These are phyloP conservation scores for Lasaia peninsularis DNA, from an alignment of 1,140 invertebrate species.

Conservation along the genomic window DNA sequence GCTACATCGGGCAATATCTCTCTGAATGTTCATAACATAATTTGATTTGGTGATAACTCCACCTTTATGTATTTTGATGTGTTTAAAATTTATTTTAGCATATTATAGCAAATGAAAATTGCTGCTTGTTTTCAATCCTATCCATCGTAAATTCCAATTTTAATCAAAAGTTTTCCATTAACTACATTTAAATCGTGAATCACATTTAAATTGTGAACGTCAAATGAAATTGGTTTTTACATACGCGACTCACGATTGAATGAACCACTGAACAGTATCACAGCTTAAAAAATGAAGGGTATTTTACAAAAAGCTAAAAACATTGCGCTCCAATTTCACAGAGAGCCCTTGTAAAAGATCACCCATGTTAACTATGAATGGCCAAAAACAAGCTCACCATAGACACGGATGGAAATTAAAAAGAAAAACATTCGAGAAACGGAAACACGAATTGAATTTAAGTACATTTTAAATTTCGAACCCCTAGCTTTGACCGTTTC, in stretches of 20 bases:
- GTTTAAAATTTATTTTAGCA: no score
- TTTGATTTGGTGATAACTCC: no score
- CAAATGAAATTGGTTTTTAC: constrained; percentile 9
- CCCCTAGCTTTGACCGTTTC: constrained; percentile 55
- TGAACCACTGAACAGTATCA: constrained; percentile 32
- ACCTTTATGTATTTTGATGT: no score
- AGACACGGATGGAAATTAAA: constrained; percentile 69
- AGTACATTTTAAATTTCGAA: constrained; percentile 72
- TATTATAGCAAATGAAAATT: no score
- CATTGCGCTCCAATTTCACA: constrained; percentile 66
- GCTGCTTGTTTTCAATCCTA: no score
- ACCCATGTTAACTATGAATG: constrained; percentile 74
- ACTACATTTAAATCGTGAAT: not conserved
- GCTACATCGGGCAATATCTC: no score
- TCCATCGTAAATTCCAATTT: no score
- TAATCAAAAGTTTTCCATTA: no score
- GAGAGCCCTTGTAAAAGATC: constrained; percentile 73
- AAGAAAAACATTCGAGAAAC: constrained; percentile 62
- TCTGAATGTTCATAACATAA: no score
- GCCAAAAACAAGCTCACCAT: constrained; percentile 61
- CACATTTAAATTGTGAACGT: constrained; percentile 4
- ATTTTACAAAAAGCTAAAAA: constrained; percentile 71
- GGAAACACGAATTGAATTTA: constrained; percentile 72
- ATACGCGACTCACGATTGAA: constrained; percentile 4
- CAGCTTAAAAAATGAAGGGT: constrained; percentile 41